Conservation (phyloP, 1,140 invertebrate species). For the Thaumetopoea pityocampa region DNA sequence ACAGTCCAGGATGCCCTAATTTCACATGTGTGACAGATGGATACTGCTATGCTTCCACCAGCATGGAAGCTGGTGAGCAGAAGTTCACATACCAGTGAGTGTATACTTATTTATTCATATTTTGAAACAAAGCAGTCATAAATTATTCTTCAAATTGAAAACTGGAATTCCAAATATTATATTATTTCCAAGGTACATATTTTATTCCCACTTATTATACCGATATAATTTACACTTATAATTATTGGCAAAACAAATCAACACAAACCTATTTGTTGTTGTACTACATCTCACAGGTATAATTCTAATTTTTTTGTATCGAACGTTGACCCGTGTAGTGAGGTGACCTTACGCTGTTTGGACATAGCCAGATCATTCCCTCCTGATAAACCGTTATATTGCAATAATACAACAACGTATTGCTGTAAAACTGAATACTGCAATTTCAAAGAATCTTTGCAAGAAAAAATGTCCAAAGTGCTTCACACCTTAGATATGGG, state of each 20-base stretch:
- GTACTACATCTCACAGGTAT: constrained; percentile 26
- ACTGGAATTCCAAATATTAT: neutral
- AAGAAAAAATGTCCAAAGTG: constrained; percentile 44
- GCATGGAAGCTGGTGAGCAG: constrained; percentile 78
- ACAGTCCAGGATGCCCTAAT: constrained; percentile 77
- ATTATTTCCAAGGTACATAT: constrained; percentile 49
- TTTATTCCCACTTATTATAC: constrained; percentile 12
- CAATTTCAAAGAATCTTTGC: constrained; percentile 56
- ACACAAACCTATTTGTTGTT: constrained; percentile 39
- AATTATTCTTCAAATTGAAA: no score
- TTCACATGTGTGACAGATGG: constrained; percentile 92
- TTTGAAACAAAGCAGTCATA: no score
- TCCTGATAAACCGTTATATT: constrained; percentile 54
- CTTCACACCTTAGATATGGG: constrained; percentile 46
- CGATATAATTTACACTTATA: constrained; percentile 5
- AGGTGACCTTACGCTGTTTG: constrained; percentile 62
- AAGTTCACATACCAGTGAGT: constrained; percentile 86
- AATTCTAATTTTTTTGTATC: constrained; percentile 53
- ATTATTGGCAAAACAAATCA: constrained; percentile 50
- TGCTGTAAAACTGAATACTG: constrained; percentile 66
- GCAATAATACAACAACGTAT: constrained; percentile 51
- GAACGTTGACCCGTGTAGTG: constrained; percentile 58
- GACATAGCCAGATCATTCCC: constrained; percentile 49
- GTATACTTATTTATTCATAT: constrained; percentile 13
- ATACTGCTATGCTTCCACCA: constrained; percentile 89